A percentile compares a stretch with the other conserved stretches of the same genome.
These are phyloP conservation scores for Poecilia wingei DNA, from an alignment of 2,797 vertebrate genomes.

Conservation along the genomic window DNA sequence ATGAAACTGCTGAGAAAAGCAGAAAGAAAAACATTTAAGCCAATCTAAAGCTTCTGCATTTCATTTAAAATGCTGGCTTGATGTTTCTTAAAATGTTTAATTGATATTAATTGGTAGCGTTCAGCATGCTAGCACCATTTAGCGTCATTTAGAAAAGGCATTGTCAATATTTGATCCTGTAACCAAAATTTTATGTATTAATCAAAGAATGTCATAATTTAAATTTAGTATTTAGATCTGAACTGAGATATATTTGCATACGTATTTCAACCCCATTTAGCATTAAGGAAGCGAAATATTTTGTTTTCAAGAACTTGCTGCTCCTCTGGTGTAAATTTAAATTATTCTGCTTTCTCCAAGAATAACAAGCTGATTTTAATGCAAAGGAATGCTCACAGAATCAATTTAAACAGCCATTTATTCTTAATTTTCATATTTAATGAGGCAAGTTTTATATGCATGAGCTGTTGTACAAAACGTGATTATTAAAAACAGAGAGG, in stretches of 20 bases:
- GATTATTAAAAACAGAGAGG: slow-evolving; percentile 11
- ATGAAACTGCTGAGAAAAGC: background rate
- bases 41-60: background rate
- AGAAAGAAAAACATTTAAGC: background rate
- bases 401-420: slow-evolving; percentile 51
- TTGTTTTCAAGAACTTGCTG: background rate
- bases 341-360: slow-evolving; percentile 13
- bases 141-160: background rate
- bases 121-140: background rate
- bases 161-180: background rate
- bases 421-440: slow-evolving; percentile 57
- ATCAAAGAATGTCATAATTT: background rate
- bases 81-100: background rate
- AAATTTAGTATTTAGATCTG: background rate
- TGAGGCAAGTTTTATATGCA: slow-evolving; percentile 27
- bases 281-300: background rate
- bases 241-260: background rate
- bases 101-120: background rate
- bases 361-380: slow-evolving; percentile 47
- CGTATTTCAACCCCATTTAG: background rate
- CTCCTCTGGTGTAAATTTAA: slow-evolving; percentile 3
- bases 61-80: background rate
- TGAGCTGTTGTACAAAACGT: slow-evolving; percentile 23
- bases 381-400: slow-evolving; percentile 13
- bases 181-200: background rate